phyloP scores from a whole-genome alignment of 2,797 vertebrate species.

The Gambelia wislizenii region DNA sequence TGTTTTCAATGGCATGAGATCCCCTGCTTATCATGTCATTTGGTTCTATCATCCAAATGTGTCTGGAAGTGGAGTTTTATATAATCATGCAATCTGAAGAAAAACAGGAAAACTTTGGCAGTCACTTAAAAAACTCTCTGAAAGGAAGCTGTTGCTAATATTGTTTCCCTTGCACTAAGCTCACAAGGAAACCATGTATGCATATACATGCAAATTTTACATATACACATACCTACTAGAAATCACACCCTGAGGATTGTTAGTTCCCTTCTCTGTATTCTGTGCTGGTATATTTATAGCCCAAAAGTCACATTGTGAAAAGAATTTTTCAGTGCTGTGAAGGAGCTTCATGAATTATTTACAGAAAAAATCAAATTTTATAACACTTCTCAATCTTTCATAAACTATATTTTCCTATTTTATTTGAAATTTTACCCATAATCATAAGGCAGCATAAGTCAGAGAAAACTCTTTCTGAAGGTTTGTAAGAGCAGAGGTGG shows the following conservation, averaged over 20 bases:
- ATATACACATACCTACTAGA: neutral
- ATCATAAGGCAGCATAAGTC: constrained; percentile 59
- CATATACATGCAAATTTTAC: neutral
- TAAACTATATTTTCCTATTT: constrained; percentile 63
- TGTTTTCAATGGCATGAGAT: neutral
- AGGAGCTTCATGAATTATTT: constrained; percentile 69
- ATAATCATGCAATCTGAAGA: neutral
- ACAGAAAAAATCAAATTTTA: constrained; percentile 70
- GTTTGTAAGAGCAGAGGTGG: constrained; percentile 52
- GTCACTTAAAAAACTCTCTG: neutral
- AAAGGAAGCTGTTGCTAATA: neutral
- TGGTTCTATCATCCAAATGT: neutral
- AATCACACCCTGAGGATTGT: constrained; percentile 48
- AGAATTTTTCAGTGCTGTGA: constrained; percentile 50
- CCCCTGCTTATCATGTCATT: neutral
- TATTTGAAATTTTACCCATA: constrained; percentile 65
- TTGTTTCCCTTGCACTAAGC: neutral
- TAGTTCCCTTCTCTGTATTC: constrained; percentile 52
- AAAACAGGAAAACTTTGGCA: neutral
- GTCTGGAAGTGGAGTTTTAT: neutral
- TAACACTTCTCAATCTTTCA: constrained; percentile 67
- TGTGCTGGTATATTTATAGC: constrained; percentile 50
- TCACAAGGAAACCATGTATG: neutral
- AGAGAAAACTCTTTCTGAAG: constrained; percentile 61
- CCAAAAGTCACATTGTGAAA: constrained; percentile 37